Percentiles rank a stretch among this genome's conserved stretches.
Evolutionary conservation across 1,140 invertebrate species (phyloP).

Genomic region (Planococcus citri): DNA sequence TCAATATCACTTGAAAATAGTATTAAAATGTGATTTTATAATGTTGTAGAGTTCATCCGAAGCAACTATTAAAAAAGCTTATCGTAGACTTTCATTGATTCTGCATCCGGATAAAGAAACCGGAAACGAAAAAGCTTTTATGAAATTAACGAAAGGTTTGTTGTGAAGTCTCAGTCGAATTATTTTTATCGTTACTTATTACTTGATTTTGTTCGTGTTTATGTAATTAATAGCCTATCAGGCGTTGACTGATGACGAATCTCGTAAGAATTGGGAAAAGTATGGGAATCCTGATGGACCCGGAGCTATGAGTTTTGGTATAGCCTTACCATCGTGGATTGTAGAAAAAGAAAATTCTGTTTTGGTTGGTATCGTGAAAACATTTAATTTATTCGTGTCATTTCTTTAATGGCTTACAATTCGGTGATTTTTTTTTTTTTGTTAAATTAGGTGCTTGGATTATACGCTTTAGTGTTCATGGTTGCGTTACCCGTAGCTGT

Average conservation of each 20-base stretch:
- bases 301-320: conserved; percentile 96
- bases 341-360: conserved; percentile 99
- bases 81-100: conserved; percentile 81
- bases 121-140: conserved; percentile 93
- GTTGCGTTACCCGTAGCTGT: conserved; percentile 85
- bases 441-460: conserved; percentile 47
- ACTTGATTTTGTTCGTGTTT: conserved; percentile 21
- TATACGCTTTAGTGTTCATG: conserved; percentile 97
- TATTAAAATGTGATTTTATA: conserved; percentile 27
- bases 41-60: conserved; percentile 65
- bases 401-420: conserved; percentile 8
- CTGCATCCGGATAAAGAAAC: conserved; percentile 97
- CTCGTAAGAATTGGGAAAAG: conserved; percentile 94
- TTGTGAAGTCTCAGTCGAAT: neutral
- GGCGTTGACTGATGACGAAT: conserved; percentile 90
- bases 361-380: no score
- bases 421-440: conserved; percentile 24
- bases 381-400: no score
- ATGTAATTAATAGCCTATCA: conserved; percentile 42
- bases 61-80: conserved; percentile 87
- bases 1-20: neutral
- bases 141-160: conserved; percentile 94
- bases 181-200: neutral
- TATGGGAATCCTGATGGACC: conserved; percentile 99
- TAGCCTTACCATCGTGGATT: conserved; percentile 98